Percentiles rank a stretch among this genome's conserved stretches.
Evolutionary conservation across 2,888 invertebrate genomes (phyloP).

Genomic region (Orthosia incerta): DNA sequence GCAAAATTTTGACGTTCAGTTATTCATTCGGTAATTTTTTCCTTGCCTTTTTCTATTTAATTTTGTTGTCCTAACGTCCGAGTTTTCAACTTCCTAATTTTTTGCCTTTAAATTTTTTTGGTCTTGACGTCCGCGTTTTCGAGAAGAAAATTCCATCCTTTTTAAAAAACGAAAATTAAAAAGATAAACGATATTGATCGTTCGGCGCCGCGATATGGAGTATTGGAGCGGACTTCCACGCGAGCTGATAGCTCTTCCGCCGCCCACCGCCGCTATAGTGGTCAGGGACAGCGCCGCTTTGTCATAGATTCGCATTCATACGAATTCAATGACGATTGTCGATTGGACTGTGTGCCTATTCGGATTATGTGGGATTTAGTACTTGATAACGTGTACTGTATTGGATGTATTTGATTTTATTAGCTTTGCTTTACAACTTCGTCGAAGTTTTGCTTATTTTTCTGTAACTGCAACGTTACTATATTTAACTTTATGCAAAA

Average conservation of each 20-base stretch:
- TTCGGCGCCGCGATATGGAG: slow-evolving; percentile 40
- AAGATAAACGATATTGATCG: slow-evolving; percentile 50
- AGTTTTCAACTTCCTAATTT: background rate
- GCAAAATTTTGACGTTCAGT: background rate
- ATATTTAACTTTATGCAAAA: no score
- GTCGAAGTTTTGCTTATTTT: background rate
- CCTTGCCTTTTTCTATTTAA: no score
- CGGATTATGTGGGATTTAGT: slow-evolving; percentile 14
- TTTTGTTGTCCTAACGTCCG: background rate
- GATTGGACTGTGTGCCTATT: slow-evolving; percentile 1
- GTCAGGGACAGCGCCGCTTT: slow-evolving; percentile 58
- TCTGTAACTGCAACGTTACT: background rate
- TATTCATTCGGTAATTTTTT: background rate
- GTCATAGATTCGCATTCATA: slow-evolving; percentile 54
- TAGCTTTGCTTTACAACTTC: background rate
- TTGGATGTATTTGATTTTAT: slow-evolving; percentile 5
- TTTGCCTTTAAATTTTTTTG: background rate
- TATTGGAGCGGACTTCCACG: slow-evolving; percentile 65
- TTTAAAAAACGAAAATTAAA: background rate
- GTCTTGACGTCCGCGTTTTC: background rate
- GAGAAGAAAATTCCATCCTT: background rate
- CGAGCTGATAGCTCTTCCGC: slow-evolving; percentile 54
- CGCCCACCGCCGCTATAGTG: slow-evolving; percentile 58
- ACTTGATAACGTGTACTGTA: background rate
- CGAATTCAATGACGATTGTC: slow-evolving; percentile 43